Evolutionary conservation across 2,888 invertebrate genomes (phyloP).

Genomic region (Polia nebulosa): DNA sequence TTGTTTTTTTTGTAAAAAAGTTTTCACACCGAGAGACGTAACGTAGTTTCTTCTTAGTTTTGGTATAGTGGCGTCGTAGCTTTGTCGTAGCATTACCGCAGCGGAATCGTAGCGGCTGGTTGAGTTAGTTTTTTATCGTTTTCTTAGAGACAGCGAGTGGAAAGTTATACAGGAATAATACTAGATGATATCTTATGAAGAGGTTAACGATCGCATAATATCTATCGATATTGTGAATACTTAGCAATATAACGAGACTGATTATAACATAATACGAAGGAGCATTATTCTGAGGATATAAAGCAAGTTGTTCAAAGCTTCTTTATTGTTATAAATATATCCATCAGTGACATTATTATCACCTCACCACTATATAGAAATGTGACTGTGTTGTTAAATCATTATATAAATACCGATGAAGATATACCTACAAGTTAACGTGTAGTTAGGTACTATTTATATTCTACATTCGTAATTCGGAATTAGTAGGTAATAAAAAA

Average conservation of each 20-base stretch:
- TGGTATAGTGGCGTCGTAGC: background rate
- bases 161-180: slow-evolving; percentile 10
- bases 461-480: no score
- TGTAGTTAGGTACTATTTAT: no score
- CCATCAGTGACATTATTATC: slow-evolving; percentile 22
- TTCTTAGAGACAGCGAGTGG: background rate
- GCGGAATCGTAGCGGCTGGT: no score
- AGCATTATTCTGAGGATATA: slow-evolving; percentile 21
- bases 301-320: slow-evolving; percentile 28
- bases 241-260: slow-evolving; percentile 23
- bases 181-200: slow-evolving; percentile 10
- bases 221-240: slow-evolving; percentile 18
- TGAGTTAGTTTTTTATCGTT: background rate
- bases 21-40: no score
- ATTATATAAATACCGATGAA: slow-evolving; percentile 1
- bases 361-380: slow-evolving; percentile 15
- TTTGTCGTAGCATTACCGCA: background rate
- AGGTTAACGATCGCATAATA: slow-evolving; percentile 31
- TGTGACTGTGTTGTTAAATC: background rate
- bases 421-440: slow-evolving; percentile 2
- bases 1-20: no score
- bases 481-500: no score
- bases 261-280: slow-evolving; percentile 15
- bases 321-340: slow-evolving; percentile 17
- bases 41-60: background rate